Evolutionary conservation across 2,113 vertebrate species (phyloP), one percentile per base, ranked within the genome.

Genomic region (Noturus placidus): DNA sequence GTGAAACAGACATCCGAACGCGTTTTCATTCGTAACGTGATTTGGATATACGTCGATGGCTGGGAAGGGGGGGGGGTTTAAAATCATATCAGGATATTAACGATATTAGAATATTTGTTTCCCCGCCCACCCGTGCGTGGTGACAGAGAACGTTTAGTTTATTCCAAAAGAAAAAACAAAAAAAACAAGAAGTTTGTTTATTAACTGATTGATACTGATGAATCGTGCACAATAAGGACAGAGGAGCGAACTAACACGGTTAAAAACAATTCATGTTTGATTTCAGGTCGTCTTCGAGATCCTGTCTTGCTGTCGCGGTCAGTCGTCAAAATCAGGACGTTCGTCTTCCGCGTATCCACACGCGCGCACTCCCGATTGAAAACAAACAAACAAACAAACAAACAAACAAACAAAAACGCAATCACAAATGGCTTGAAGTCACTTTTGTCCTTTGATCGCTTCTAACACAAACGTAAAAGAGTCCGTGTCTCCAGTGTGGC

Each of bases 401-500:
- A 46, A 46, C 2, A 42, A 42, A 42, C 38, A 42, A 4, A 42
- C 38, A 42, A 42, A 42, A 59, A 6, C 30, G 30, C 76, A 61
- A 59, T 81, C 56, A 10, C 46, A 80, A 33, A 6, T 78, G 8
- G 42, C 74, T n/a, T 77, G 50, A n/a, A 67, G 61, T 83, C 25
- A 69, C 19, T 35, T 50, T 79, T 56, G 76, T 57, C 52, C 54
- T 80, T 42, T 25, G 56, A 38, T 27, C 13, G 13, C 15, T 35
- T 81, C 33, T 35, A 35, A 81, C 19, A 35, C 35, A 17, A 22
- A 46, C 87, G 59, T 10, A 33, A 33, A 46, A 33, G 70, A 87
- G 81, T 89, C 69, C 74, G 61, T 30, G 70, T 88, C 46, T 86
- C 90, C 89, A 90, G 91, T 90, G 90, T 65, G 42, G 57, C 67